Conservation (phyloP, 2,113 vertebrate genomes). For the Rhabdornis inornatus region DNA sequence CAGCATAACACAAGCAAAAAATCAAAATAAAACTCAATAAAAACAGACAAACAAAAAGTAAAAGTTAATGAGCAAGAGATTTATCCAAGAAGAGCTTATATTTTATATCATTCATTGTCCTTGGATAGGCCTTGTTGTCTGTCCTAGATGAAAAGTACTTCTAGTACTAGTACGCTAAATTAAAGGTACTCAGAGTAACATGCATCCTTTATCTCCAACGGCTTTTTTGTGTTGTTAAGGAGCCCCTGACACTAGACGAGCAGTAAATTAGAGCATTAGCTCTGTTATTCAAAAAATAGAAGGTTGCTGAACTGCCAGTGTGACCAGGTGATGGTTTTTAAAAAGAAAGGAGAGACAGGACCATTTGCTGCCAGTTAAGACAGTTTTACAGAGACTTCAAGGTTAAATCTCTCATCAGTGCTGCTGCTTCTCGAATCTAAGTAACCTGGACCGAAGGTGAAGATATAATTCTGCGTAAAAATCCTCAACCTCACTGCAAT, state of each 20-base stretch:
- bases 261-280: background rate
- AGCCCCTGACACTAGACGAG: background rate
- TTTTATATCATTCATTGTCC: background rate
- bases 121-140: background rate
- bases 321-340: background rate
- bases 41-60: background rate
- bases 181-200: background rate
- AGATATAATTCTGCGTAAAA: background rate
- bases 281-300: background rate
- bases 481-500: background rate
- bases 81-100: rapidly evolving
- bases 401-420: background rate
- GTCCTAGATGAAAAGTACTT: background rate
- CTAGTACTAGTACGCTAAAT: background rate
- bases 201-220: background rate
- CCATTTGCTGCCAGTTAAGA: background rate
- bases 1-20: background rate
- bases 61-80: background rate
- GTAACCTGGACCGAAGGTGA: background rate
- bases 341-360: background rate
- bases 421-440: background rate
- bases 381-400: background rate
- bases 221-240: background rate
- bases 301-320: background rate
- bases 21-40: background rate